Conservation (phyloP, 2,888 invertebrate genomes). For the Phania funesta region DNA sequence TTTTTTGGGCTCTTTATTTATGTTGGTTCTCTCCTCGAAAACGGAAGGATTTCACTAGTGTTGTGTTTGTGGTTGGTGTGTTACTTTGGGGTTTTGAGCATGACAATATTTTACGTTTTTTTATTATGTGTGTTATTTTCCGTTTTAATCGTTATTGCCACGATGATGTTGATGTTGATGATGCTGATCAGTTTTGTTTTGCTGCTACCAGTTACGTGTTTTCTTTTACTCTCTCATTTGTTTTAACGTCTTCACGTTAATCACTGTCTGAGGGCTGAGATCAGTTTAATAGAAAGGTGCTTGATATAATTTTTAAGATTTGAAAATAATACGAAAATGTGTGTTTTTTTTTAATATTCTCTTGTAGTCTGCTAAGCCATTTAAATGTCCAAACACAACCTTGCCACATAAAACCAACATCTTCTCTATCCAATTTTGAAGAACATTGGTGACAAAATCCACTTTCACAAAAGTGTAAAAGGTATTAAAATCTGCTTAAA, state of each 20-base stretch:
- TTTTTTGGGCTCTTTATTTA: background rate
- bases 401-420: no score
- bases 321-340: background rate
- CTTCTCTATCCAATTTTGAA: no score
- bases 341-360: no score
- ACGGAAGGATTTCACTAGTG: conserved; percentile 19
- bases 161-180: conserved; percentile 41
- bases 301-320: background rate
- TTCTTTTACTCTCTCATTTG: conserved; percentile 52
- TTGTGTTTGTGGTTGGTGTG: background rate
- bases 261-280: background rate
- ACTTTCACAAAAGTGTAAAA: no score
- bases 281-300: background rate
- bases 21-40: background rate
- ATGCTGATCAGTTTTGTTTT: conserved; percentile 57
- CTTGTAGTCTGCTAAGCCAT: no score
- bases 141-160: conserved; percentile 59
- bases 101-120: conserved; percentile 47
- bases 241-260: conserved; percentile 41
- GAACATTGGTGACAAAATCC: no score
- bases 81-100: conserved; percentile 18
- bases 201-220: conserved; percentile 59
- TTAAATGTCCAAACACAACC: no score
- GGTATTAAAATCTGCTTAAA: no score
- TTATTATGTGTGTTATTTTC: conserved; percentile 65